phyloP scores from a whole-genome alignment of 37 sponge, comb jelly and placozoan species.

The Amphimedon queenslandica region DNA sequence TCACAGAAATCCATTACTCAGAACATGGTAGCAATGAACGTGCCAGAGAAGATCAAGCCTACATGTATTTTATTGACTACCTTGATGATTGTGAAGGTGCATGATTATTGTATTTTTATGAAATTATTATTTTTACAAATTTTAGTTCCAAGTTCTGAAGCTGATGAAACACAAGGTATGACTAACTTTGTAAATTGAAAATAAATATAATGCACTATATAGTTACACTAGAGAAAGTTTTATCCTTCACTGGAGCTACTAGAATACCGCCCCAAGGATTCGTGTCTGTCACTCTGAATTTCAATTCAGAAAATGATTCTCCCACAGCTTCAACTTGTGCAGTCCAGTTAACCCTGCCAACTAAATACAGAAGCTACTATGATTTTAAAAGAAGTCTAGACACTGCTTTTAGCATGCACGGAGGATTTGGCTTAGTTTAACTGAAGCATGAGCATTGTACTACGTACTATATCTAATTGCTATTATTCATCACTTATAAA shows the following conservation, averaged over 20 bases:
- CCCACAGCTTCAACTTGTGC: conserved; percentile 34
- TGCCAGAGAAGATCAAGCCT: conserved; percentile 1
- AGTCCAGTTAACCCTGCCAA: conserved; percentile 15
- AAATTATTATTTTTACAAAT: too few species aligned
- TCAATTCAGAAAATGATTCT: too few species aligned
- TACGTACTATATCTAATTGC: too few species aligned
- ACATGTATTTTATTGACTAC: conserved; percentile 8
- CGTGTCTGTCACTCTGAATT: too few species aligned
- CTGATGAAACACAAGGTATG: background rate
- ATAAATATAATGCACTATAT: too few species aligned
- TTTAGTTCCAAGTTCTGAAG: conserved; percentile 2
- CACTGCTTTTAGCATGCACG: conserved; percentile 14
- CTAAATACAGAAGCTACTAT: background rate
- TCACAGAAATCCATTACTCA: background rate
- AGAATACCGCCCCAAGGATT: too few species aligned
- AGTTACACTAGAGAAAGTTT: too few species aligned
- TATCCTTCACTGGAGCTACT: too few species aligned
- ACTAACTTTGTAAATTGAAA: too few species aligned
- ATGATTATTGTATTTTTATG: too few species aligned
- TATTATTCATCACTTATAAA: too few species aligned
- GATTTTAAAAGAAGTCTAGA: conserved; percentile 1
- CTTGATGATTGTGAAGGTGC: conserved; percentile 27
- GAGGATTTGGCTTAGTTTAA: conserved; percentile 28
- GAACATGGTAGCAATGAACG: background rate
- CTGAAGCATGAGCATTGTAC: background rate